Evolutionary conservation across 1,140 invertebrate genomes (phyloP), one percentile per base, ranked within the genome.

Genomic region (Oedothorax gibbosus): DNA sequence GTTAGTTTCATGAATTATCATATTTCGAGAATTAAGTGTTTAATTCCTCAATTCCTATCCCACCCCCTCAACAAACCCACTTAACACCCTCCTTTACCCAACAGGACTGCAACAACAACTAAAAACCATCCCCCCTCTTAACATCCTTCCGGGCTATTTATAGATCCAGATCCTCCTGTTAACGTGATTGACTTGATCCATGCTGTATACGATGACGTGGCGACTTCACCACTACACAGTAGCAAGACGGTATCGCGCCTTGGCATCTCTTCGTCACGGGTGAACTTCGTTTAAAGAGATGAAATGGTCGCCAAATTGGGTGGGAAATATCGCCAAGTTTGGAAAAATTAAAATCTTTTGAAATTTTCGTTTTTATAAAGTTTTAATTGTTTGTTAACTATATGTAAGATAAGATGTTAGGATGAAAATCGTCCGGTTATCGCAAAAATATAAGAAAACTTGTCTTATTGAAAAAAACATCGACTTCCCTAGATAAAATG

Each of bases 31-130:
- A 35, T 35, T 2, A 35, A 35, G 5, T 35, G 35, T 35, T 35
- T n/a, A n/a, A n/a, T n/a, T n/a, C n/a, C 50, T 78, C 76, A 79
- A 79, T 68, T 79, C 20, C 18, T 51, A 49, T 18, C 56, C 64
- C 76, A 68, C 64, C 76, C 35, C 76, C 76, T 79, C 57, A 79
- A 68, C 62, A 79, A 2, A 35, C 62, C 76, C 76, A 79, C 76
- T 79, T 79, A 79, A 79, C 76, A 79, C 62, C 64, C 76, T 79
- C 15, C 62, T 65, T 62, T 64, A 53, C 64, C 50, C 65, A 56
- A 35, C 35, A 64, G 21, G 56, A 60, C 11, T n/a, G 49, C 20
- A 49, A 62, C 21, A 68, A 68, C n/a, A 51, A 51, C 11, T 15
- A 73, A 73, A 68, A 79, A 50, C 62, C 76, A 50, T 15, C 57